These are phyloP conservation scores for Drosophila affinis DNA, from an alignment of 2,888 invertebrate species.

Conservation along the genomic window DNA sequence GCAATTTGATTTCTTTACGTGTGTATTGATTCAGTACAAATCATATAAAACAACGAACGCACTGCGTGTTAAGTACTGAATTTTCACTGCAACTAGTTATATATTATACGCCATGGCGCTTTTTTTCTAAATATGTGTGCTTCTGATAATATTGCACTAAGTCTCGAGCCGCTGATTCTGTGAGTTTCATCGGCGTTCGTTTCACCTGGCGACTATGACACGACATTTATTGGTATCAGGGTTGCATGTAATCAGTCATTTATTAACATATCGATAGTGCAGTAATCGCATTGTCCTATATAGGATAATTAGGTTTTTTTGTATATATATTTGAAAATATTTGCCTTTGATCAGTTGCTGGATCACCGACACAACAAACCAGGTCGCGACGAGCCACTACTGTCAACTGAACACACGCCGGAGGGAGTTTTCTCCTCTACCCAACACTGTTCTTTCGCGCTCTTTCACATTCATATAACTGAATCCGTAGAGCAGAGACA, in stretches of 20 bases:
- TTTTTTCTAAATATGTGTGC: slow-evolving; percentile 62
- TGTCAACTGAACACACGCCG: slow-evolving; percentile 3
- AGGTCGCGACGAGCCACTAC: not conserved
- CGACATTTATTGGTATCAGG: slow-evolving; percentile 55
- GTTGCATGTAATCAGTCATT: slow-evolving; percentile 2
- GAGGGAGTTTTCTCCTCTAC: not conserved
- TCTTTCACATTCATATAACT: slow-evolving; percentile 38
- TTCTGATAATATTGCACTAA: slow-evolving; percentile 59
- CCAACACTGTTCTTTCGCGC: slow-evolving; percentile 16
- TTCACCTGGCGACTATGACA: slow-evolving; percentile 56
- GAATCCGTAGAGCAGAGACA: slow-evolving; percentile 32
- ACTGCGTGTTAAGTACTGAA: slow-evolving; percentile 64
- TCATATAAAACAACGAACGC: slow-evolving; percentile 47
- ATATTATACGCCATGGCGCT: slow-evolving; percentile 63
- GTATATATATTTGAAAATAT: not conserved
- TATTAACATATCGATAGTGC: not conserved
- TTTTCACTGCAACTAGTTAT: slow-evolving; percentile 47
- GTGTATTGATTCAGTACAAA: slow-evolving; percentile 38
- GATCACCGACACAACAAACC: not conserved
- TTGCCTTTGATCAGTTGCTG: not conserved
- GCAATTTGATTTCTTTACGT: slow-evolving; percentile 24
- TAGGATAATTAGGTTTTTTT: not conserved
- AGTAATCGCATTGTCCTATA: not conserved
- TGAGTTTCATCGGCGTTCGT: slow-evolving; percentile 40
- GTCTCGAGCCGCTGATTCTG: slow-evolving; percentile 58